Percentiles rank a stretch among this genome's conserved stretches.
These are phyloP conservation scores for Cheiracanthium punctorium DNA, from an alignment of 2,888 invertebrate species.

Conservation along the genomic window DNA sequence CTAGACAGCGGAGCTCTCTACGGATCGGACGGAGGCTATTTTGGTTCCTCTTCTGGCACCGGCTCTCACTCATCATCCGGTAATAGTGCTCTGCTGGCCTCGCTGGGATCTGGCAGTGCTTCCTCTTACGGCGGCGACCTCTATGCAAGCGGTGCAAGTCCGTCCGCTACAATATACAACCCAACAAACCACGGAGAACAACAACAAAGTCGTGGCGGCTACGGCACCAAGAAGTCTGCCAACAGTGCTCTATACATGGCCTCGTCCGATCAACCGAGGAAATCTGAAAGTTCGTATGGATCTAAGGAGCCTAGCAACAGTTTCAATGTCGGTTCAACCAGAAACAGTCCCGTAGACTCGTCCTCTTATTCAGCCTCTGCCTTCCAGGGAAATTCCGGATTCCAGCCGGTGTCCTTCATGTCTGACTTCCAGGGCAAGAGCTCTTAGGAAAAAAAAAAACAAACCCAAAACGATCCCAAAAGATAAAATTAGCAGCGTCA, in stretches of 20 bases:
- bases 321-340: constrained; percentile 32
- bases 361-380: constrained; percentile 42
- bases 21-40: constrained; percentile 23
- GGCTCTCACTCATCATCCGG: background rate
- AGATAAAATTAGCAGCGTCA: too few species aligned
- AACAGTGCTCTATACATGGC: constrained; percentile 50
- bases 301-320: constrained; percentile 29
- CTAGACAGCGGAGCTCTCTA: constrained; percentile 30
- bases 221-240: constrained; percentile 11
- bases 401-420: constrained; percentile 52
- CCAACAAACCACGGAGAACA: background rate
- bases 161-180: constrained; percentile 40
- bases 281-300: background rate
- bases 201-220: background rate
- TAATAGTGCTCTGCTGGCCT: background rate
- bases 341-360: constrained; percentile 33
- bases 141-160: constrained; percentile 49
- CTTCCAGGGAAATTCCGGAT: constrained; percentile 32
- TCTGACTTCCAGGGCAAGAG: too few species aligned
- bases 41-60: constrained; percentile 20
- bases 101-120: background rate
- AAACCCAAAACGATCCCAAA: too few species aligned
- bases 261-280: background rate
- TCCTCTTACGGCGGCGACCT: constrained; percentile 34
- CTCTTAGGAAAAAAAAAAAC: too few species aligned